These are phyloP conservation scores for Pan paniscus DNA, from an alignment of 2,113 vertebrate species.

Conservation along the genomic window DNA sequence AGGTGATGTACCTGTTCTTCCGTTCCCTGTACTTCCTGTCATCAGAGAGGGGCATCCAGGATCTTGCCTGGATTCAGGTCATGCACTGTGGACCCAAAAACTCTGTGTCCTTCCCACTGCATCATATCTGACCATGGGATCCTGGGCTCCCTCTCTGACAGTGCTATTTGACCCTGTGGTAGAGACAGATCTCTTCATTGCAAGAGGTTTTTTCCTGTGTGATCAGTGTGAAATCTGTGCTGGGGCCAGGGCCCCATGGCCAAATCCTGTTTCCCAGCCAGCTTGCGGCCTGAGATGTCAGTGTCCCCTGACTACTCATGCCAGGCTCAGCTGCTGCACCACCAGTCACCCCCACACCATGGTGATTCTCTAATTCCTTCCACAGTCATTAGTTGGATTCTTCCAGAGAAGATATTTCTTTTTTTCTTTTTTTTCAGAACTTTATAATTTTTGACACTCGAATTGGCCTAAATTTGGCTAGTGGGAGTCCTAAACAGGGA, in stretches of 20 bases:
- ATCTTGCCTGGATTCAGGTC: not conserved
- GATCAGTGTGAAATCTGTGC: fast-evolving
- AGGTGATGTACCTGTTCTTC: fast-evolving
- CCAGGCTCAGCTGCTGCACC: not conserved
- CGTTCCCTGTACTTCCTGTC: not conserved
- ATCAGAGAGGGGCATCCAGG: fast-evolving
- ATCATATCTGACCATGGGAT: not conserved
- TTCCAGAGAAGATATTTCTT: not conserved
- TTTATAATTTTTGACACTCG: not conserved
- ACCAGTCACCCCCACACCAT: fast-evolving
- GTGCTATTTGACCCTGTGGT: not conserved
- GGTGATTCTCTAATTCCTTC: not conserved
- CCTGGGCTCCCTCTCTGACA: not conserved
- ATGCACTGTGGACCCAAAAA: fast-evolving
- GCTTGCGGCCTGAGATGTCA: fast-evolving
- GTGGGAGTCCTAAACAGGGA: not conserved
- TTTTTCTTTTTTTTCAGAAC: not conserved
- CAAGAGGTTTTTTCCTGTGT: not conserved
- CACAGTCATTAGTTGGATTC: not conserved
- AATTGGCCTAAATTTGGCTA: not conserved
- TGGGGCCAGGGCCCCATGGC: fast-evolving
- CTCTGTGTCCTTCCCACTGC: fast-evolving
- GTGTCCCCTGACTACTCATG: fast-evolving
- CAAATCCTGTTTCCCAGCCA: not conserved
- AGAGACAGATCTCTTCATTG: not conserved